These are phyloP conservation scores for Anthopleura sola DNA, from an alignment of 64 coral and sea anemone species.

Conservation along the genomic window DNA sequence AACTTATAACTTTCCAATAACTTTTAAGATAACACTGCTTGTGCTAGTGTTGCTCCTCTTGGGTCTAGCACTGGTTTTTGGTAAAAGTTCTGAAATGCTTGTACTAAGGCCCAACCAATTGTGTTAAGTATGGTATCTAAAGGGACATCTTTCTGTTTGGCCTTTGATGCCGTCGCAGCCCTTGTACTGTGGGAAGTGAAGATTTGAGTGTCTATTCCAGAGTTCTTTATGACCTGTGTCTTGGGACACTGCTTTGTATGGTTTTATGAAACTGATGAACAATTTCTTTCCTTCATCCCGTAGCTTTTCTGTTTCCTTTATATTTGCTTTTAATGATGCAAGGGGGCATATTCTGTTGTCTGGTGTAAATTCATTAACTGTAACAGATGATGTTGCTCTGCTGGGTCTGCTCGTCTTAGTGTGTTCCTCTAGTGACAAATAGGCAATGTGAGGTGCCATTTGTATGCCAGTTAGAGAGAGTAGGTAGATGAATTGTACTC, in stretches of 20 bases:
- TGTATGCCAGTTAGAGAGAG: slow-evolving; percentile 28
- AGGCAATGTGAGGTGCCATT: slow-evolving; percentile 19
- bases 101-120: slow-evolving; percentile 8
- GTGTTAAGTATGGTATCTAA: background rate
- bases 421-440: slow-evolving; percentile 46
- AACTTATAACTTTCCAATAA: no score
- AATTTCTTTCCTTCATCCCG: no score
- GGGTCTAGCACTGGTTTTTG: background rate
- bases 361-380: slow-evolving; percentile 39
- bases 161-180: background rate
- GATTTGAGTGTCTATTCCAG: background rate
- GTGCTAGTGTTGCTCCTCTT: background rate
- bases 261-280: no score
- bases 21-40: background rate
- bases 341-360: slow-evolving; percentile 42
- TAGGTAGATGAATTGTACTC: slow-evolving; percentile 44
- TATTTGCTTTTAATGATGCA: background rate
- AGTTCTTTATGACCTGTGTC: background rate
- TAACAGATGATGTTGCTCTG: slow-evolving; percentile 5
- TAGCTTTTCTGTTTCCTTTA: background rate
- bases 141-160: background rate
- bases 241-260: background rate
- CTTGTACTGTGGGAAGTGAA: slow-evolving; percentile 43
- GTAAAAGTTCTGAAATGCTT: background rate
- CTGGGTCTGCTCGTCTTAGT: slow-evolving; percentile 50